Evolutionary conservation across 2,113 vertebrate genomes (phyloP).

Genomic region (Cheirogaleus medius): DNA sequence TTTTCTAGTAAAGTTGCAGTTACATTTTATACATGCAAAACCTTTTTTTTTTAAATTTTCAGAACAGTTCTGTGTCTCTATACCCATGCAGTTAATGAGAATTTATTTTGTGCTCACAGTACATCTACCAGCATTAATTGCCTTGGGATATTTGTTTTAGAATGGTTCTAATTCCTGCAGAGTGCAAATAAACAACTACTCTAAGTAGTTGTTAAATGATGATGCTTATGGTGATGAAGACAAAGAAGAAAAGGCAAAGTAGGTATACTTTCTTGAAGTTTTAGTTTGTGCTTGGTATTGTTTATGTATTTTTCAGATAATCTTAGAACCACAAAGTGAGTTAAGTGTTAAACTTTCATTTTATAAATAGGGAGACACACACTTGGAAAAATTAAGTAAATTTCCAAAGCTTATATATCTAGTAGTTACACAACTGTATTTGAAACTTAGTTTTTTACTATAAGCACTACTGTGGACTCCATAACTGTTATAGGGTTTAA

Average conservation of each 20-base stretch:
- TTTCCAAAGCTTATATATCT: background rate
- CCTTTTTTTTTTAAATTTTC: background rate
- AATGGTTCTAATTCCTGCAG: background rate
- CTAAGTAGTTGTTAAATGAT: background rate
- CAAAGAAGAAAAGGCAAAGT: background rate
- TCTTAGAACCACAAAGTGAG: background rate
- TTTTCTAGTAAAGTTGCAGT: conserved; percentile 6
- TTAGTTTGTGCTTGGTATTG: background rate
- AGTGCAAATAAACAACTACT: background rate
- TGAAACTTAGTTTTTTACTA: background rate
- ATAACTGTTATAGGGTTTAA: background rate
- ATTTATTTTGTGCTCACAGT: conserved; percentile 31
- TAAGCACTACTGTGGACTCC: background rate
- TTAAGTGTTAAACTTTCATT: background rate
- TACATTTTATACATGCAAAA: conserved; percentile 6
- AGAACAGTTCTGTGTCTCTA: background rate
- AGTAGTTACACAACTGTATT: background rate
- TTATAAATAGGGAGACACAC: background rate
- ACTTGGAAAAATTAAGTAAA: background rate
- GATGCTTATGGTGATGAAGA: background rate
- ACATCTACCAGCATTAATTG: background rate
- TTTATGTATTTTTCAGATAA: background rate
- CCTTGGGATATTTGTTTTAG: background rate
- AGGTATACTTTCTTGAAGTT: background rate
- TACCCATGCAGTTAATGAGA: background rate